Evolutionary conservation across 2,113 vertebrate species (phyloP), one percentile per base, ranked within the genome.

Genomic region (Lipophrys pholis): DNA sequence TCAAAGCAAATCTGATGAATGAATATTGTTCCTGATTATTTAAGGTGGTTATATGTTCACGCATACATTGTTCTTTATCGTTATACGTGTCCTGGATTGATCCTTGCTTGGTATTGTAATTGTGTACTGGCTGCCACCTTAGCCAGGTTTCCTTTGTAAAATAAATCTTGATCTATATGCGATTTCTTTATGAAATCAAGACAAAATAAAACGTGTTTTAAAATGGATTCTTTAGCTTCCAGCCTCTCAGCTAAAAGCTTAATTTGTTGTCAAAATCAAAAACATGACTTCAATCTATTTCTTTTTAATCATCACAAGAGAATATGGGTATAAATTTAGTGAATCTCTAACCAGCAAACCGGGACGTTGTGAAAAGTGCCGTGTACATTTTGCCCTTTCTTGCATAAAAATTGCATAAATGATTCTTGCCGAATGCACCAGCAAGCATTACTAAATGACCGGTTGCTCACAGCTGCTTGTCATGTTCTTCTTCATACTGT

Each of bases 351-450:
- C 9, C 56, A 36, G 0, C 35, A 57, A 51, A 68, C 17, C 7
- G 17, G 14, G 16, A 58, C 63, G 39, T 38, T 58, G 56, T 68
- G 57, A 68, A 73, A 57, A 55, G 1, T 35, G 60, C 8, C 3
- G 14, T 60, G 21, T 30, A 30, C 2, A 30, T 66, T 49, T 41
- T 40, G 16, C 16, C 5, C 12, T 55, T 1, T 79, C 62, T 56
- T 73, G 63, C 69, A 62, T 57, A 30, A 36, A 40, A 40, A 39
- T 65, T 8, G 41, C 21, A 30, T 30, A 30, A 30, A 30, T 30
- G 21, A 30, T 30, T 30, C 30, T 62, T 63, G 38, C 14, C 12
- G 5, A 62, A 39, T 3, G 1, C 12, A 63, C n/a, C 39, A 14
- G 11, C 3, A 8, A 55, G 8, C 42, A 12, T 43, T 5, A 63